Conservation (phyloP, 2,113 vertebrate genomes). For the Lanius collurio region DNA sequence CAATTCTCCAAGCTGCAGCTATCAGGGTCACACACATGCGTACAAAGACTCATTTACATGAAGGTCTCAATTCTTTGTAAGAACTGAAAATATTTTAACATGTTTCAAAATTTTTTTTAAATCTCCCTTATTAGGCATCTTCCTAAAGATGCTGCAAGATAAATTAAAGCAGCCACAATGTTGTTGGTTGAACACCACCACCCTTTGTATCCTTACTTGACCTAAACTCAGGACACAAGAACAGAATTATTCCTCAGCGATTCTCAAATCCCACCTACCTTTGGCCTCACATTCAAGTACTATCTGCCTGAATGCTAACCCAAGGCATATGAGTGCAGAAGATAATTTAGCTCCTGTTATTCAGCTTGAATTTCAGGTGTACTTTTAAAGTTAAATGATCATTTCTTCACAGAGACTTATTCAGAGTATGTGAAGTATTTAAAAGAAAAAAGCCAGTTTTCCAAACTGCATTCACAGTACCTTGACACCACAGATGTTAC, state of each 20-base stretch:
- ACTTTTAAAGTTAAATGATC: background rate
- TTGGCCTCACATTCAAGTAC: background rate
- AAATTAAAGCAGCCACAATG: background rate
- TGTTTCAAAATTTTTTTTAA: background rate
- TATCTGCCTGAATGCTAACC: background rate
- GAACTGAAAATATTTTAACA: background rate
- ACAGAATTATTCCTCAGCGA: background rate
- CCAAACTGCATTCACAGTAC: background rate
- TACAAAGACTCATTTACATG: background rate
- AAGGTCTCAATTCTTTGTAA: background rate
- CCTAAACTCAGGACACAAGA: background rate
- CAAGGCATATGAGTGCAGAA: background rate
- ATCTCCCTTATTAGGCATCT: background rate
- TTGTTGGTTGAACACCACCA: background rate
- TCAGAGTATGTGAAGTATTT: background rate
- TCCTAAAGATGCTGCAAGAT: background rate
- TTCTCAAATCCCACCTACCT: background rate
- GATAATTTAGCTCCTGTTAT: background rate
- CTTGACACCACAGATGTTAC: background rate
- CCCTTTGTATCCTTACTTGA: background rate
- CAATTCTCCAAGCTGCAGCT: background rate
- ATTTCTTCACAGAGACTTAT: background rate
- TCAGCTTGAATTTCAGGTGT: background rate
- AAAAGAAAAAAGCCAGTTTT: background rate
- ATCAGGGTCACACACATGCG: background rate